Evolutionary conservation across 1,140 invertebrate species (phyloP).

Genomic region (Physella acuta): DNA sequence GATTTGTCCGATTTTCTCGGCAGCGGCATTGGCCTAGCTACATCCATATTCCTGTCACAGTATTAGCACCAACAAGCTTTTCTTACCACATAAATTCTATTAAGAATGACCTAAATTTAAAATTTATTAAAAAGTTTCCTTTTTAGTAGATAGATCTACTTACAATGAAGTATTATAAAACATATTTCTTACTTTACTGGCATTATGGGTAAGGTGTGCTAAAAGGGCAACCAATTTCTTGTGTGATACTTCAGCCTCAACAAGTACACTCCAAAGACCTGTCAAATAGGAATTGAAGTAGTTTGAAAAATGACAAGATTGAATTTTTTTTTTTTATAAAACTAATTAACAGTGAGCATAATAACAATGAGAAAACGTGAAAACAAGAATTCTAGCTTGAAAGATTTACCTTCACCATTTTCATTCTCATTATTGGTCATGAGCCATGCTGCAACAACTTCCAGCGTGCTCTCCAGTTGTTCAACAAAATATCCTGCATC

Average conservation of each 20-base stretch:
- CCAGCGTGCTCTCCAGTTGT: neutral
- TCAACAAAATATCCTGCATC: conserved; percentile 7
- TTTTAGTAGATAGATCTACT: neutral
- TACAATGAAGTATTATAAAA: neutral
- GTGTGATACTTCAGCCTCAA: conserved; percentile 61
- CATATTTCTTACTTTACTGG: conserved; percentile 8
- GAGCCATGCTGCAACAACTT: conserved; percentile 7
- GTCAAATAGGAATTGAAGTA: conserved; percentile 24
- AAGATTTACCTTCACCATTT: conserved; percentile 20
- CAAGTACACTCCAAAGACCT: conserved; percentile 65
- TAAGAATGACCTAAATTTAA: neutral
- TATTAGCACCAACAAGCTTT: neutral
- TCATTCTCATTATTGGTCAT: conserved; percentile 19
- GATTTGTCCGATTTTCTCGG: no score
- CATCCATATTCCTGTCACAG: neutral
- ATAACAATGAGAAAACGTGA: neutral
- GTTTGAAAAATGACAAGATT: neutral
- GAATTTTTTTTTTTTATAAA: neutral
- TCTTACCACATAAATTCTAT: neutral
- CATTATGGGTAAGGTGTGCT: conserved; percentile 59
- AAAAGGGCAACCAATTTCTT: conserved; percentile 63
- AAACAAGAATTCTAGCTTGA: neutral
- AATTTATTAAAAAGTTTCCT: neutral
- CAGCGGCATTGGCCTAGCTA: no score
- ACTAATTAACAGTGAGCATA: neutral